Conservation (phyloP, 1,140 invertebrate species). For the Drosophila suzukii region DNA sequence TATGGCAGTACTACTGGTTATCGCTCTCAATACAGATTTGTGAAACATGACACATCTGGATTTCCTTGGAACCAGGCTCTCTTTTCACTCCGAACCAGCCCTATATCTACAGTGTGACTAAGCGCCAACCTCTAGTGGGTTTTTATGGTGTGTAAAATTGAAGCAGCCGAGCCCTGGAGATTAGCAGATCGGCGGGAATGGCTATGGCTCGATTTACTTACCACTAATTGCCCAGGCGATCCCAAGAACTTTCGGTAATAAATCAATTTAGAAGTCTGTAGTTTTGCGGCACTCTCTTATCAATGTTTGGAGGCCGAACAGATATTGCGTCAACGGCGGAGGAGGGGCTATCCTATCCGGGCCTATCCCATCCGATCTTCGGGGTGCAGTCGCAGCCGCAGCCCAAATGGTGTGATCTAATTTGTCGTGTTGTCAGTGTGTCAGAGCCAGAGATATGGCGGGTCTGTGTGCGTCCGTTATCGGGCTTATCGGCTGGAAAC, state of each 20-base stretch:
- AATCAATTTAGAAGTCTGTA: constrained; percentile 52
- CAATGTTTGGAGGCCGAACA: neutral
- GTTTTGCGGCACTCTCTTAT: constrained; percentile 23
- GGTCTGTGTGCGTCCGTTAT: constrained; percentile 9
- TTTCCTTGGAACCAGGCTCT: constrained; percentile 1
- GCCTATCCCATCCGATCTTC: neutral
- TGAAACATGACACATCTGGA: neutral
- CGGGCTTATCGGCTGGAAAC: constrained; percentile 36
- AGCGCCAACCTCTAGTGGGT: constrained; percentile 4
- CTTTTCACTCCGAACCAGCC: neutral
- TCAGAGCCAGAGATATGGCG: constrained; percentile 10
- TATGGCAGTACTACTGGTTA: neutral
- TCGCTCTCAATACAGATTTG: neutral
- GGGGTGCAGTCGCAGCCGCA: constrained; percentile 27
- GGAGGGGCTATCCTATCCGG: neutral
- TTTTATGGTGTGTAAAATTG: constrained; percentile 55
- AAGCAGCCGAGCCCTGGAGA: constrained; percentile 20
- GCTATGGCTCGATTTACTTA: constrained; percentile 26
- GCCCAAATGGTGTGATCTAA: constrained; percentile 23
- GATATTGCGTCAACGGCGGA: constrained; percentile 25
- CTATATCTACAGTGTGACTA: constrained; percentile 12
- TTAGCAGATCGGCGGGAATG: constrained; percentile 8
- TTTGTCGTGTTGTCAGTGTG: constrained; percentile 39
- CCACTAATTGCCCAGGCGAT: constrained; percentile 35
- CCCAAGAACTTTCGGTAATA: constrained; percentile 32